A percentile compares a stretch with the other conserved stretches of the same genome.
Evolutionary conservation across 2,888 invertebrate species (phyloP).

Genomic region (Drosophila koepferae): DNA sequence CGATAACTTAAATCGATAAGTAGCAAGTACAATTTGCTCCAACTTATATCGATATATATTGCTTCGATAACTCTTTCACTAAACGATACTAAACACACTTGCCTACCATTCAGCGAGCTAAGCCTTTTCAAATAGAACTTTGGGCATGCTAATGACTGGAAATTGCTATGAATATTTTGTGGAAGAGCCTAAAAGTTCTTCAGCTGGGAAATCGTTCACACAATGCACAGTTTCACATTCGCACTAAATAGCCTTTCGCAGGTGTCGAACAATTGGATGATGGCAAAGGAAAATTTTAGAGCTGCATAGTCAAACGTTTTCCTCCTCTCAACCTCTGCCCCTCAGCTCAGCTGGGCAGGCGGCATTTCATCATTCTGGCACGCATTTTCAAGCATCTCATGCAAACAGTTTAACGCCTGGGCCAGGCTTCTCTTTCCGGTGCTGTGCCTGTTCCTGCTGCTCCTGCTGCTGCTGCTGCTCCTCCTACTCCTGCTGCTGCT

Average conservation of each 20-base stretch:
- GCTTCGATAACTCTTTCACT: background rate
- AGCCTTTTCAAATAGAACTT: background rate
- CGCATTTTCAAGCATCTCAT: constrained; percentile 70
- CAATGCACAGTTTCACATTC: constrained; percentile 25
- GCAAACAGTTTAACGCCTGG: constrained; percentile 47
- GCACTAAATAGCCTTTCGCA: constrained; percentile 28
- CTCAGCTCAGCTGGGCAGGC: constrained; percentile 3
- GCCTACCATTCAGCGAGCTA: no score
- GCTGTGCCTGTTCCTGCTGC: constrained; percentile 1
- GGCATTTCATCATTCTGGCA: constrained; percentile 45
- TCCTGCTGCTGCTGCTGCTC: background rate
- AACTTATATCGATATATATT: background rate
- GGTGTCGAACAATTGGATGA: constrained; percentile 42
- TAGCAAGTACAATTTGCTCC: background rate
- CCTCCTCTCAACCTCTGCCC: background rate
- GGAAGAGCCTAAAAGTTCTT: background rate
- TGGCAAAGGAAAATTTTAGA: constrained; percentile 55
- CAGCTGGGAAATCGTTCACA: background rate
- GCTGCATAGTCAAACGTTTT: background rate
- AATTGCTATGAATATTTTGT: background rate
- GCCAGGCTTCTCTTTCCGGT: constrained; percentile 14
- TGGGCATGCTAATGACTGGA: no score
- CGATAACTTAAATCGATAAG: background rate
- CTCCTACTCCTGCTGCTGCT: background rate
- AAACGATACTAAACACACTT: background rate